phyloP scores from a whole-genome alignment of 2,888 invertebrate species.

The Platycheirus albimanus region DNA sequence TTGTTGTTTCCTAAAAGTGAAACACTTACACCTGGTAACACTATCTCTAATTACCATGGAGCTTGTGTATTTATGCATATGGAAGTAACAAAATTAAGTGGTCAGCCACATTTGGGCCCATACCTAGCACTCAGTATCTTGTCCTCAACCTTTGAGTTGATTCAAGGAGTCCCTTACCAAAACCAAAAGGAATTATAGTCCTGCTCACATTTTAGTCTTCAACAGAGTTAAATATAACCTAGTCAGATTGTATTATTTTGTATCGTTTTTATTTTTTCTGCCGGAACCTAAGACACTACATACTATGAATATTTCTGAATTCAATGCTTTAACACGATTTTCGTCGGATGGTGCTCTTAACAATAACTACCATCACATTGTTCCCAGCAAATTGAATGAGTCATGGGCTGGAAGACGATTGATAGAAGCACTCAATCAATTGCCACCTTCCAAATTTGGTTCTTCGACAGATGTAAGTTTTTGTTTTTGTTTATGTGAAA shows the following conservation, averaged over 20 bases:
- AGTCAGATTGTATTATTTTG: too few relatives aligned
- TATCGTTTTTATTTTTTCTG: too few relatives aligned
- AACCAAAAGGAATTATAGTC: not conserved
- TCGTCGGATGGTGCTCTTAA: constrained; percentile 81
- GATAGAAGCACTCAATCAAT: constrained; percentile 82
- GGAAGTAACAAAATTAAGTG: constrained; percentile 33
- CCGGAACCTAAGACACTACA: too few relatives aligned
- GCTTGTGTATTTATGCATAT: constrained; percentile 61
- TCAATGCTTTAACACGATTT: constrained; percentile 71
- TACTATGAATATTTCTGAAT: constrained; percentile 62
- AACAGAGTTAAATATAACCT: not conserved
- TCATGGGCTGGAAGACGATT: constrained; percentile 86
- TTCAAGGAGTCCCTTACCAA: not conserved
- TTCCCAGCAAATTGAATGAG: constrained; percentile 84
- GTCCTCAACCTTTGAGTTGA: constrained; percentile 14
- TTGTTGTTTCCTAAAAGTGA: too few relatives aligned
- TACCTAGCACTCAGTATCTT: constrained; percentile 28
- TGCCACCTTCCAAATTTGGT: constrained; percentile 78
- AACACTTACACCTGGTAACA: constrained; percentile 38
- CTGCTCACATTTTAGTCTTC: not conserved
- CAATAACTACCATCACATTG: constrained; percentile 70
- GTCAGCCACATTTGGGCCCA: constrained; percentile 7
- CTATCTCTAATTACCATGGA: constrained; percentile 62
- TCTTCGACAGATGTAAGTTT: constrained; percentile 77
- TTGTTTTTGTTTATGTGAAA: constrained; percentile 36